phyloP scores from a whole-genome alignment of 2,888 invertebrate genomes.

The Saturnia pavonia region DNA sequence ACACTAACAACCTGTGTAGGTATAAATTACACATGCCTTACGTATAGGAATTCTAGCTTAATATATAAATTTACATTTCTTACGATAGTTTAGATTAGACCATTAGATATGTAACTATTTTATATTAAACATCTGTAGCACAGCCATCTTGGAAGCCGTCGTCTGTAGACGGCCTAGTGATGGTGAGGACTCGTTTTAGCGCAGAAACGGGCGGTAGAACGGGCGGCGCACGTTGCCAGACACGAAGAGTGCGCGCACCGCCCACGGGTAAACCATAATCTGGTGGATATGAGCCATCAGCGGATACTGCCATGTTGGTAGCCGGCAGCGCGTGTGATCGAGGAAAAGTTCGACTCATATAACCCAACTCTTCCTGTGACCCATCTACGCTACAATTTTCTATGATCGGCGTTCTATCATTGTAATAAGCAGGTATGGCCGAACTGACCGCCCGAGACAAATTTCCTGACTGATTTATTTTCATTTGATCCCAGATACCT shows the following conservation, averaged over 20 bases:
- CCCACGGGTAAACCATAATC: constrained; percentile 90
- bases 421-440: constrained; percentile 83
- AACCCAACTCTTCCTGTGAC: constrained; percentile 83
- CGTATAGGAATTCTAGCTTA: constrained; percentile 60
- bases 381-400: constrained; percentile 82
- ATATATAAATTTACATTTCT: constrained; percentile 62
- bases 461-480: constrained; percentile 75
- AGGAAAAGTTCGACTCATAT: constrained; percentile 83
- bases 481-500: constrained; percentile 88
- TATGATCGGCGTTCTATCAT: constrained; percentile 89
- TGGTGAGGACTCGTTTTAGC: constrained; percentile 91
- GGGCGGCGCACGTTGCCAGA: constrained; percentile 94
- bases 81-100: constrained; percentile 39
- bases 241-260: constrained; percentile 89
- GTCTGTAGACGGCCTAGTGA: constrained; percentile 92
- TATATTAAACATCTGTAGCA: constrained; percentile 91
- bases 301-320: constrained; percentile 76
- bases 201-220: constrained; percentile 93
- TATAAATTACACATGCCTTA: constrained; percentile 66
- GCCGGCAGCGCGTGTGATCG: constrained; percentile 68
- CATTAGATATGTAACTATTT: constrained; percentile 53
- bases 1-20: constrained; percentile 66
- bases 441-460: constrained; percentile 82
- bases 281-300: constrained; percentile 84
- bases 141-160: constrained; percentile 96